phyloP scores from a whole-genome alignment of 2,888 invertebrate species.

The Trachelus iudaicus region DNA sequence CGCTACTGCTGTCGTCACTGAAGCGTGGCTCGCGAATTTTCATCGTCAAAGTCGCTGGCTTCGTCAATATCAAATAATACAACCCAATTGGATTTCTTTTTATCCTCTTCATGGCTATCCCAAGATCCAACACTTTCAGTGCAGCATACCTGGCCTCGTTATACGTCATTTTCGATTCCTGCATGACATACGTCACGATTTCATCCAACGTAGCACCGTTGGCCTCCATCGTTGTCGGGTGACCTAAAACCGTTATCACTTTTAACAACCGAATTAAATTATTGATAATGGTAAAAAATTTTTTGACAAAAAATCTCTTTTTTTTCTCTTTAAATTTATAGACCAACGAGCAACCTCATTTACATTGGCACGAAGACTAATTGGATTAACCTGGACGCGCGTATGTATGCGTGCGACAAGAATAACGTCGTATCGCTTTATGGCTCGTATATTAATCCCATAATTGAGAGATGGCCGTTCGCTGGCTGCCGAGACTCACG shows the following conservation, averaged over 20 bases:
- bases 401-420: slow-evolving; percentile 33
- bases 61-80: slow-evolving; percentile 38
- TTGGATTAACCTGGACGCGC: slow-evolving; percentile 49
- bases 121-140: slow-evolving; percentile 49
- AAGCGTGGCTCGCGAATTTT: slow-evolving; percentile 45
- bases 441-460: slow-evolving; percentile 60
- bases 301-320: background rate
- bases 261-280: background rate
- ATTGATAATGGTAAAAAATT: background rate
- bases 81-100: slow-evolving; percentile 41
- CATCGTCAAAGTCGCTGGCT: slow-evolving; percentile 30
- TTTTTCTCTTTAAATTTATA: background rate
- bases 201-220: slow-evolving; percentile 49
- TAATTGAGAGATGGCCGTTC: slow-evolving; percentile 59
- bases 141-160: slow-evolving; percentile 45
- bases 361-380: slow-evolving; percentile 33
- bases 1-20: slow-evolving; percentile 43
- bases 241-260: slow-evolving; percentile 17
- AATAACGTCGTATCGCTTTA: slow-evolving; percentile 47
- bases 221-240: slow-evolving; percentile 25
- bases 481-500: slow-evolving; percentile 31
- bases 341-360: background rate
- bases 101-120: slow-evolving; percentile 49
- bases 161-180: slow-evolving; percentile 42
- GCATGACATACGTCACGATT: slow-evolving; percentile 56